Conservation (phyloP, 2,113 vertebrate species). For the Probosciger aterrimus region DNA sequence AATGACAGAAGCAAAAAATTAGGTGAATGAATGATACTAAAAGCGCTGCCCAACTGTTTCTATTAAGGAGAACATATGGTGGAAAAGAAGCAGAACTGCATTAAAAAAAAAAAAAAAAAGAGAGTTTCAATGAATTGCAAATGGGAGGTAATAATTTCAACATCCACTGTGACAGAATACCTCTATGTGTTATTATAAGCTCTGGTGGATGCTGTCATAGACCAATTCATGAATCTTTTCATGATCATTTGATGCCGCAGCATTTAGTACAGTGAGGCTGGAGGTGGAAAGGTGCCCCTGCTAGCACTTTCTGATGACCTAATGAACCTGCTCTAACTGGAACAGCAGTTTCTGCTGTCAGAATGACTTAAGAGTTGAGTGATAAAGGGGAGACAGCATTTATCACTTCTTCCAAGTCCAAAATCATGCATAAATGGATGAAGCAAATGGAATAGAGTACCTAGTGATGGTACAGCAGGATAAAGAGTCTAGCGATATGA, state of each 20-base stretch:
- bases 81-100: neutral
- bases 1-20: neutral
- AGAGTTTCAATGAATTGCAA: neutral
- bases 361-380: neutral
- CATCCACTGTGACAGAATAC: neutral
- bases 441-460: neutral
- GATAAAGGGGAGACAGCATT: conserved; percentile 3
- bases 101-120: neutral
- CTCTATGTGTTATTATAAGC: neutral
- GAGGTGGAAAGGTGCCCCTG: neutral
- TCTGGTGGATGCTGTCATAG: neutral
- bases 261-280: neutral
- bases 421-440: conserved; percentile 45
- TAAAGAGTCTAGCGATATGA: neutral
- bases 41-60: neutral
- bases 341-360: conserved; percentile 5
- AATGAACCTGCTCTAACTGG: neutral
- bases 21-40: neutral
- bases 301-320: neutral
- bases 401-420: neutral
- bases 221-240: neutral
- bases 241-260: neutral
- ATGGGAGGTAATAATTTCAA: conserved; percentile 15
- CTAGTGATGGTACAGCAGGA: neutral
- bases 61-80: neutral